Conservation (phyloP, 2,797 vertebrate species). For the Melopsittacus undulatus region DNA sequence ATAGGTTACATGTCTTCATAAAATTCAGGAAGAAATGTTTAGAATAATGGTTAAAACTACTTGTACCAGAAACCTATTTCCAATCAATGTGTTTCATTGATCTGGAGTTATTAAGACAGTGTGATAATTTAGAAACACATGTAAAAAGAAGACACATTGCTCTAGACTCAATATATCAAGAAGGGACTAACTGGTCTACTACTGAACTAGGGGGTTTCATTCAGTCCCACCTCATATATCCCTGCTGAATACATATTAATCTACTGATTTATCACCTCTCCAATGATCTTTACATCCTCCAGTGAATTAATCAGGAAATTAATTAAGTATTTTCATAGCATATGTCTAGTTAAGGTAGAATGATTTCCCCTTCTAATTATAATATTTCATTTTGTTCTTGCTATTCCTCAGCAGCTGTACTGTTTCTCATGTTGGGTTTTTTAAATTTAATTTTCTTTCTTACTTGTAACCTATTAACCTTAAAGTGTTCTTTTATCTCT, state of each 20-base stretch:
- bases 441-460: constrained; percentile 54
- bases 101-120: not conserved
- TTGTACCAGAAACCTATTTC: not conserved
- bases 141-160: not conserved
- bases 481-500: constrained; percentile 68
- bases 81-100: not conserved
- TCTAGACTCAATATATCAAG: not conserved
- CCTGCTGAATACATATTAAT: constrained; percentile 26
- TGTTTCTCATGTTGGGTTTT: not conserved
- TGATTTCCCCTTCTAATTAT: constrained; percentile 39
- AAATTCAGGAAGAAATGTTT: not conserved
- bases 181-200: not conserved
- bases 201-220: not conserved
- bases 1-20: not conserved
- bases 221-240: not conserved
- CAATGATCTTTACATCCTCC: constrained; percentile 38
- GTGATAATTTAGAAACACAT: not conserved
- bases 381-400: constrained; percentile 64
- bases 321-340: constrained; percentile 61
- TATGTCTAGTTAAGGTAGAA: constrained; percentile 51
- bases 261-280: constrained; percentile 24
- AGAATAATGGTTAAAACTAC: not conserved
- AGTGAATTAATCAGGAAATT: constrained; percentile 53
- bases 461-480: constrained; percentile 63
- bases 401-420: not conserved